Evolutionary conservation across 2,888 invertebrate species (phyloP).

Genomic region (Latrodectus elegans): DNA sequence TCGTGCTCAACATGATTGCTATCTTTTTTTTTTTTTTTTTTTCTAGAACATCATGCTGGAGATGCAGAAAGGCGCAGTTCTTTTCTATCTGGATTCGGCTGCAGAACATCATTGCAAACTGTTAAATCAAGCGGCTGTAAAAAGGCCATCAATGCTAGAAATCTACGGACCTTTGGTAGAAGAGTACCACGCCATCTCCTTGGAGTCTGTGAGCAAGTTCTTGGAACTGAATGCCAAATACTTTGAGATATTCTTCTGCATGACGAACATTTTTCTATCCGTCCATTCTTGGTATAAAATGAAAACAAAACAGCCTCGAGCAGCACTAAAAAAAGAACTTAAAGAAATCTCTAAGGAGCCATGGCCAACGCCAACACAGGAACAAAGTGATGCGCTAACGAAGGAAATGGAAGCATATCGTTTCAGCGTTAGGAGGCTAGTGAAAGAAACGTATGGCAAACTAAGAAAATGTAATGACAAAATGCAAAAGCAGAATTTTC

Average conservation of each 20-base stretch:
- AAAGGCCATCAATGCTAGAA: not conserved
- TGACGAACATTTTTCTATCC: not conserved
- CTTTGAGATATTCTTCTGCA: not conserved
- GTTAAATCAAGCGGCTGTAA: not conserved
- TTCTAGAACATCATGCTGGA: conserved; percentile 4
- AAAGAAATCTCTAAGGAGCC: not conserved
- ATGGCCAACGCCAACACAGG: not conserved
- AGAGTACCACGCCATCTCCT: conserved; percentile 9
- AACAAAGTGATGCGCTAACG: not conserved
- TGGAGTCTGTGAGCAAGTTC: not conserved
- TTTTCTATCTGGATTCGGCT: conserved; percentile 17
- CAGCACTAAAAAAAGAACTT: not conserved
- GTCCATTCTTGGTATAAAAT: not conserved
- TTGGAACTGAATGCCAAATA: not conserved
- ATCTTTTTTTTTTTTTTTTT: no score
- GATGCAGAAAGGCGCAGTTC: not conserved
- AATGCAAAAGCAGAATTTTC: no score
- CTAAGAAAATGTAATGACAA: no score
- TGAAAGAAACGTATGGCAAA: not conserved
- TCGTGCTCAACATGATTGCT: no score
- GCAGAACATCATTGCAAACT: not conserved
- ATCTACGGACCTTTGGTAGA: conserved; percentile 3
- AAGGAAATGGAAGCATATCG: not conserved
- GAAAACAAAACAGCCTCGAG: not conserved
- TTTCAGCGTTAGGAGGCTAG: not conserved